Evolutionary conservation across 2,888 invertebrate species (phyloP).

Genomic region (Drosophila paramelanica): DNA sequence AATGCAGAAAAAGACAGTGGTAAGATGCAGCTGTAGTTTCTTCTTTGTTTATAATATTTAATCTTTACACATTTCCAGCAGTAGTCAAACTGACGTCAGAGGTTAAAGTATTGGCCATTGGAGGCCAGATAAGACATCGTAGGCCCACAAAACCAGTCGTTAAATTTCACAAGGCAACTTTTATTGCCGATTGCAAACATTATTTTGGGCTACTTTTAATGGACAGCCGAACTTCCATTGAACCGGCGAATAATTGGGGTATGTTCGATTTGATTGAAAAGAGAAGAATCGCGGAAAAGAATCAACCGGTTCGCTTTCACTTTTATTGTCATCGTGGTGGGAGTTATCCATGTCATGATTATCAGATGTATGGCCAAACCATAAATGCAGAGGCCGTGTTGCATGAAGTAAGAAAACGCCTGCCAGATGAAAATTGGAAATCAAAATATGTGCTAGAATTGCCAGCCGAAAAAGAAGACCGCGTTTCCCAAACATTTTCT

Average conservation of each 20-base stretch:
- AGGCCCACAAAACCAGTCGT: neutral
- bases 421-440: conserved; percentile 9
- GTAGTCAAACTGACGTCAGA: neutral
- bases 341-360: too few species aligned
- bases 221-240: neutral
- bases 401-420: neutral
- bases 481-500: neutral
- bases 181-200: neutral
- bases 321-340: neutral
- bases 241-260: too few species aligned
- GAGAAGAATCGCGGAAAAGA: neutral
- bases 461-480: neutral
- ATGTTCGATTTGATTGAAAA: neutral
- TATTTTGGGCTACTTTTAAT: conserved; percentile 5
- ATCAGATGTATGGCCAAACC: neutral
- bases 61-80: neutral
- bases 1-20: neutral
- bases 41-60: neutral
- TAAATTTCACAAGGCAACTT: neutral
- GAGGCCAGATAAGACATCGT: neutral
- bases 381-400: conserved; percentile 2
- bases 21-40: neutral
- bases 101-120: neutral
- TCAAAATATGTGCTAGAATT: conserved; percentile 6
- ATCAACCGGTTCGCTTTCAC: neutral